phyloP scores from a whole-genome alignment of 2,113 vertebrate species.

The Zonotrichia leucophrys region DNA sequence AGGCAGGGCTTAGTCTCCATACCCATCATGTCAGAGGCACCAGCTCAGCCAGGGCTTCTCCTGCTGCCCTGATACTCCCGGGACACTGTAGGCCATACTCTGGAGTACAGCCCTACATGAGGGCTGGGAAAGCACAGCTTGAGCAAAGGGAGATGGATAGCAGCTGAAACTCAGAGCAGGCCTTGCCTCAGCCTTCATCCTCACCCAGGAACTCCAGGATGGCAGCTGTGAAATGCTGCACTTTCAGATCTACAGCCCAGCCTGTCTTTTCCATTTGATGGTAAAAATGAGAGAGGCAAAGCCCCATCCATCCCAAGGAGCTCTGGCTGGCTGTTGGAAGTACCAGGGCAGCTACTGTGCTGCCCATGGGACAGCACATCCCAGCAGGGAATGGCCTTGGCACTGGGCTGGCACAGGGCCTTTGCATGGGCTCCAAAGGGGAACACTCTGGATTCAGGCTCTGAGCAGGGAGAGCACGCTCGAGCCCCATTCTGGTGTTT shows the following conservation, averaged over 20 bases:
- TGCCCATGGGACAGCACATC: neutral
- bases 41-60: neutral
- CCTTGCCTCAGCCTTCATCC: neutral
- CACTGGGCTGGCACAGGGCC: neutral
- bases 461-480: neutral
- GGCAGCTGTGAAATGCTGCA: neutral
- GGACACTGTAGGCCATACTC: neutral
- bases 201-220: neutral
- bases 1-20: neutral
- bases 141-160: neutral
- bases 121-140: neutral
- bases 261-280: neutral
- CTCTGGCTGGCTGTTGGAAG: neutral
- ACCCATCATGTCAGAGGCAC: neutral
- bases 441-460: neutral
- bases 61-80: neutral
- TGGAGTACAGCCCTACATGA: accelerated
- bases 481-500: neutral
- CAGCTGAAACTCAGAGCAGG: neutral
- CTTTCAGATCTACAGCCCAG: neutral
- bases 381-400: neutral
- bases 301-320: neutral
- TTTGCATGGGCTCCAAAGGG: neutral
- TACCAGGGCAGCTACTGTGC: neutral
- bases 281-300: neutral